Percentiles rank a stretch among this genome's conserved stretches.
Evolutionary conservation across 2,113 vertebrate genomes (phyloP).

Genomic region (Corythaeola cristata): DNA sequence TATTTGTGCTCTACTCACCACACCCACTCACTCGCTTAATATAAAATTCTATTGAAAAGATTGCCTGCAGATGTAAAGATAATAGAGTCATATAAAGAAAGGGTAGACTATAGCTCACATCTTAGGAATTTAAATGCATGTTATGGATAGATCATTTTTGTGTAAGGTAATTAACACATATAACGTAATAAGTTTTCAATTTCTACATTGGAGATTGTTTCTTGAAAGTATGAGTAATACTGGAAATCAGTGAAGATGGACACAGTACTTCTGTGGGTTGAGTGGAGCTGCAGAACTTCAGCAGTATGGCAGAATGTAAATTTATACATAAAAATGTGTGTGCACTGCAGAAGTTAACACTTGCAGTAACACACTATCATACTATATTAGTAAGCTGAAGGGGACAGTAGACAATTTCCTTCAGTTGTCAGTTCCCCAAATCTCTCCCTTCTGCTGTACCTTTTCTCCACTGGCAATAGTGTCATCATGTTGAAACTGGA

Average conservation of each 20-base stretch:
- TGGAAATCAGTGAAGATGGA: background rate
- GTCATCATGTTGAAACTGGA: background rate
- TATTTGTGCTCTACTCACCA: slow-evolving; percentile 21
- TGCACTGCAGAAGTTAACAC: background rate
- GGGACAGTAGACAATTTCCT: background rate
- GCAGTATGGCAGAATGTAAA: background rate
- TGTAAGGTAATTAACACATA: background rate
- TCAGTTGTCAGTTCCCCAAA: background rate
- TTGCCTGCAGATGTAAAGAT: background rate
- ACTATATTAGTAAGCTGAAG: background rate
- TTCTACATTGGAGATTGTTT: background rate
- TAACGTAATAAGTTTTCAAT: background rate
- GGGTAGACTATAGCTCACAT: background rate
- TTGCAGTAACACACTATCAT: background rate
- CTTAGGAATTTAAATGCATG: background rate
- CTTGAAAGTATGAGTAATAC: background rate
- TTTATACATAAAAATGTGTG: background rate
- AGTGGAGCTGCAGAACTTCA: background rate
- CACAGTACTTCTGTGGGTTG: background rate
- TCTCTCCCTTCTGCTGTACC: background rate
- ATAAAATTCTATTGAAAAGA: background rate
- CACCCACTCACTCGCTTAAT: slow-evolving; percentile 21
- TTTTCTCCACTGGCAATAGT: background rate
- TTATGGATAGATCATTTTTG: background rate
- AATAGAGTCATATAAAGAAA: background rate